Evolutionary conservation across 2,113 vertebrate genomes (phyloP), one percentile per base, ranked within the genome.

Genomic region (Blennius ocellaris): DNA sequence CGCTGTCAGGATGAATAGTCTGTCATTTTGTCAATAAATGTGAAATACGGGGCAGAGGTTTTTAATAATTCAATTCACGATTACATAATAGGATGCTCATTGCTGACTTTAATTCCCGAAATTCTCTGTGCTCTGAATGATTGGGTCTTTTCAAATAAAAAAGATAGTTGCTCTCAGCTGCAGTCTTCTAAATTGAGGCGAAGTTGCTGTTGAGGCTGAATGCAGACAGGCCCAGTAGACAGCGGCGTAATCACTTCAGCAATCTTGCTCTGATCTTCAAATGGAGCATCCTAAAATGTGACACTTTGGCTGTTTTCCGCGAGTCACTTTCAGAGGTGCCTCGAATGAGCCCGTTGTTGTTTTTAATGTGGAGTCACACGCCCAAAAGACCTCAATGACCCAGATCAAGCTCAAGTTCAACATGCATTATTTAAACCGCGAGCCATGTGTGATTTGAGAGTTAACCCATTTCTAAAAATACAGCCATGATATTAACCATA

Each of bases 11-110:
- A 84, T 69, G 73, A 85, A 86, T 80, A 76, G 55, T 59, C 57
- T 52, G 80, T 72, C 82, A 77, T 59, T 78, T 72, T 84, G 87
- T 88, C 78, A 84, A 79, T 85, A 81, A 81, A 84, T 80, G 76
- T 80, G 56, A 76, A 66, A 81, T 65, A 21, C 55, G 17, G 50
- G 56, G 38, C 47, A 75, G 59, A 47, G 61, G 44, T 61, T 84
- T 82, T 75, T 44, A 59, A 86, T 86, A 84, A 88, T 90, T 83
- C 57, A 67, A 89, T 86, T 65, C 66, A 70, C 36, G 41, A 14
- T 73, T 73, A 81, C 70, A 79, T 47, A 58, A 68, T 36, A 49
- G 47, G 45, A 73, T n/a, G 38, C 50, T 76, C 48, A 49, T 41
- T 68, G 74, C 65, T 70, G 65, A 79, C 62, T 36, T 14, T 45